Base-by-base conservation (phyloP, 2,113 vertebrate genomes). In the Aegotheles bennettii region DNA sequence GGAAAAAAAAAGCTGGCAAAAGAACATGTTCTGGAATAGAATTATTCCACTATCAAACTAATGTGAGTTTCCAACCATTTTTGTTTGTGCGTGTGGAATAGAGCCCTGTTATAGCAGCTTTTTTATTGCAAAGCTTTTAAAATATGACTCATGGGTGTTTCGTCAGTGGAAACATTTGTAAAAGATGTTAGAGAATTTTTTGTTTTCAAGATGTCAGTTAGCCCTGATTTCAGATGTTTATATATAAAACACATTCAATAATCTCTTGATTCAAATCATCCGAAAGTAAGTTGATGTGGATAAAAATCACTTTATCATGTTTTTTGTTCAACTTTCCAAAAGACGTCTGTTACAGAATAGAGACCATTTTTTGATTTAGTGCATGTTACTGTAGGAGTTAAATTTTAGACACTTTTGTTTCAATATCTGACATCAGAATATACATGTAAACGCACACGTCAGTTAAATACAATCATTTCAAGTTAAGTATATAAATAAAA, bases 91-190 rank as follows among this genome's bases (percentile, higher is more conserved):
- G 1, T 96, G 85, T 93, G 74, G 78, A 90, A 92, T 35, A 64
- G 10, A 59, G 91, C 82, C 75, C 90, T 91, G 36, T 64, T 81
- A 69, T 31, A 95, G 60, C 60, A 93, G 33, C n/a, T 95, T 89
- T 96, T 97, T 97, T 93, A 94, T 94, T 93, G 68, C 51, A 94
- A 95, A 87, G 45, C 53, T 94, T 92, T 87, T 59, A 91, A 95
- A 87, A 87, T 81, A 50, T 48, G 82, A 93, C 75, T 89, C 94
- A 59, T 65, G 70, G 25, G 57, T 64, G 63, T 84, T 96, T 94
- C 5, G 40, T 82, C 57, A 95, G 53, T 93, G 45, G 57, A 94
- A 96, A 89, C 6, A 1, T 96, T 56, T 88, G 21, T 89, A 88
- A 85, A 95, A 94, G 17, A 73, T 76, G 89, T 92, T 84, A 85